Percentiles rank a stretch among this genome's conserved stretches.
Conservation (phyloP, 2,888 invertebrate genomes). For the Thymelicus sylvestris region DNA sequence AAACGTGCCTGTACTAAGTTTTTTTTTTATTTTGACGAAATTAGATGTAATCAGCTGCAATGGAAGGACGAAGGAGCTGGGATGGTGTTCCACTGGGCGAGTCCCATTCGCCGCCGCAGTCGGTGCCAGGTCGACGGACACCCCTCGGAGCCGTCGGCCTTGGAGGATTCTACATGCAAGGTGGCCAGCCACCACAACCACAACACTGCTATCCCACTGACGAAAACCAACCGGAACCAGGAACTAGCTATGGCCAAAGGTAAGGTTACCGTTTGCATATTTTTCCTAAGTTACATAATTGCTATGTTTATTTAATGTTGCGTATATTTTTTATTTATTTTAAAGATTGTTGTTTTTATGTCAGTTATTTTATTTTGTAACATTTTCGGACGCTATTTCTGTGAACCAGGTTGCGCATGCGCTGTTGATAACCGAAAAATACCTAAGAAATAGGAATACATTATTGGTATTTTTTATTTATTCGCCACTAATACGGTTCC, state of each 20-base stretch:
- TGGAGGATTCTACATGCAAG: slow-evolving; percentile 94
- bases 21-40: slow-evolving; percentile 16
- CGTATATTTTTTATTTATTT: neutral
- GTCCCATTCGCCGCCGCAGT: slow-evolving; percentile 83
- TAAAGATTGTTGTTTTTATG: too few relatives aligned
- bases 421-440: slow-evolving; percentile 19
- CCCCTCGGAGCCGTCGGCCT: slow-evolving; percentile 93
- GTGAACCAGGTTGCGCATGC: slow-evolving; percentile 35
- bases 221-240: slow-evolving; percentile 91
- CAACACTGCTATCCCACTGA: slow-evolving; percentile 87
- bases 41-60: slow-evolving; percentile 46
- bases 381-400: slow-evolving; percentile 17
- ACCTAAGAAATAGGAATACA: neutral
- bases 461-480: neutral
- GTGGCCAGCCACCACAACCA: slow-evolving; percentile 81
- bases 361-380: neutral
- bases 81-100: slow-evolving; percentile 78
- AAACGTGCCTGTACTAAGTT: slow-evolving; percentile 49
- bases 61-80: slow-evolving; percentile 81
- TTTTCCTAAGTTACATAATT: neutral
- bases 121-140: slow-evolving; percentile 89
- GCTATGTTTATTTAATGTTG: neutral
- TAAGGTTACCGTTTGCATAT: slow-evolving; percentile 47
- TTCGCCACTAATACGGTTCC: neutral
- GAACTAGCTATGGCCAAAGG: slow-evolving; percentile 82